Evolutionary conservation across 2,888 invertebrate species (phyloP).

Genomic region (Drepanosiphum platanoidis): DNA sequence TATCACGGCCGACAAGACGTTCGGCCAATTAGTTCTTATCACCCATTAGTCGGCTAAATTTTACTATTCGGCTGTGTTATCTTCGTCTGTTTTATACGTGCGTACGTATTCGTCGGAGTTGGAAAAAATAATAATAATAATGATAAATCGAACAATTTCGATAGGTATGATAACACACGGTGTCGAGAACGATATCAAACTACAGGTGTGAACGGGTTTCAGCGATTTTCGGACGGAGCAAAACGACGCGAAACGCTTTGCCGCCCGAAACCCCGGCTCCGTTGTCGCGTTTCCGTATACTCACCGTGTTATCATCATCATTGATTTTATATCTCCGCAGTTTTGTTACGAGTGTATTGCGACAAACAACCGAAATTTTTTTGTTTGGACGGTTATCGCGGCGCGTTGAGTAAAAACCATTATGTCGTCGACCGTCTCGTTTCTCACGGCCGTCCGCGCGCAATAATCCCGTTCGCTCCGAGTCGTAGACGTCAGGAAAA

Average conservation of each 20-base stretch:
- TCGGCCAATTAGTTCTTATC: no score
- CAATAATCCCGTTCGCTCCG: not conserved
- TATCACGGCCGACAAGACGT: no score
- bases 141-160: no score
- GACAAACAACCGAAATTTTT: conserved; percentile 3
- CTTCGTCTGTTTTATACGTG: no score
- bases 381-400: not conserved
- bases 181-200: not conserved
- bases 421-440: not conserved
- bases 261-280: not conserved
- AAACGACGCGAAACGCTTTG: not conserved
- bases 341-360: no score
- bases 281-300: no score
- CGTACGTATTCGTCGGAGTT: no score
- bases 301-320: not conserved
- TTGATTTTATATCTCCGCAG: not conserved
- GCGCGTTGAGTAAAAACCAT: no score
- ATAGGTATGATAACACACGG: not conserved
- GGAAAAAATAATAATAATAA: no score
- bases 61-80: no score
- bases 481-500: conserved; percentile 3
- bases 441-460: not conserved
- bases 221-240: not conserved
- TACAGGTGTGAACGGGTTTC: not conserved
- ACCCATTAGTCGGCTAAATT: no score